Percentiles rank a stretch among this genome's conserved stretches.
Conservation (phyloP, 2,888 invertebrate species). For the Formica aserva region DNA sequence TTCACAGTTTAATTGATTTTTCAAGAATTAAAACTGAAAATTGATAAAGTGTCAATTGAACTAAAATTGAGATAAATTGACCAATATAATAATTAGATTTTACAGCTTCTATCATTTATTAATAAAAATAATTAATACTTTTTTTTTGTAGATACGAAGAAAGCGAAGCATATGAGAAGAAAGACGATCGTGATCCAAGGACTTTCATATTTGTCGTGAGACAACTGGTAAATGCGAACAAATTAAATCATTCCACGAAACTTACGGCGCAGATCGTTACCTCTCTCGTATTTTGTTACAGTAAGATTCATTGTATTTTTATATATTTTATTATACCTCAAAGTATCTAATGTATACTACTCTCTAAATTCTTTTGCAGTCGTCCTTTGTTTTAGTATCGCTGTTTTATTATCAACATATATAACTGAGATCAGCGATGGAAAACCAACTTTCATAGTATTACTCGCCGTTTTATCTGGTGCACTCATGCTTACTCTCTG, state of each 20-base stretch:
- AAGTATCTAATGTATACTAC: neutral
- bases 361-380: constrained; percentile 63
- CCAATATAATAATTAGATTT: neutral
- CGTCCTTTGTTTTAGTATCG: constrained; percentile 71
- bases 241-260: constrained; percentile 85
- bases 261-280: constrained; percentile 86
- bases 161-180: constrained; percentile 83
- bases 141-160: constrained; percentile 84
- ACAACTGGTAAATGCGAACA: constrained; percentile 85
- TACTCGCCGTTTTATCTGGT: constrained; percentile 65
- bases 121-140: constrained; percentile 10
- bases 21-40: neutral
- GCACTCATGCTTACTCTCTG: constrained; percentile 70
- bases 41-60: neutral
- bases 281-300: constrained; percentile 84
- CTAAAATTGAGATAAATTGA: neutral
- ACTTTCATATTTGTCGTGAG: constrained; percentile 76
- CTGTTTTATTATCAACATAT: constrained; percentile 66
- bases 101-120: neutral
- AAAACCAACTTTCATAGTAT: constrained; percentile 61
- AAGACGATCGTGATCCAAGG: constrained; percentile 79
- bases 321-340: neutral
- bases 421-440: constrained; percentile 69
- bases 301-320: constrained; percentile 79
- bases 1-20: neutral